Conservation (phyloP, 2,888 invertebrate genomes). For the Apodemia duryi region DNA sequence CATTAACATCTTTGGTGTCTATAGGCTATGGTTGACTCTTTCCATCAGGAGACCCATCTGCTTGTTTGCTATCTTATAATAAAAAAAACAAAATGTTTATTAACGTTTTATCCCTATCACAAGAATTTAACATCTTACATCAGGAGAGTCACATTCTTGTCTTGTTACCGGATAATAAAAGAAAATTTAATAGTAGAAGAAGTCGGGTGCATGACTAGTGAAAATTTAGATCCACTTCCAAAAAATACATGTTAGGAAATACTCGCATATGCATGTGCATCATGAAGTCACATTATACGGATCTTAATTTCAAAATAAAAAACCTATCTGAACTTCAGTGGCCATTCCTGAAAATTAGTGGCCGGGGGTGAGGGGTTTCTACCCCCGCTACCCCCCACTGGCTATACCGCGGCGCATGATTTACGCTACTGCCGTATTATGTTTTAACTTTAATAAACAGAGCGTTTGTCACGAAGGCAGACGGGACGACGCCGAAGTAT, state of each 20-base stretch:
- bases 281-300: constrained; percentile 43
- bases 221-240: constrained; percentile 18
- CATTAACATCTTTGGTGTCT: too few relatives aligned
- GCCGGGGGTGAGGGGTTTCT: constrained; percentile 38
- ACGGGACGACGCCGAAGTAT: constrained; percentile 40
- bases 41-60: too few relatives aligned
- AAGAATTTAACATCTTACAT: too few relatives aligned
- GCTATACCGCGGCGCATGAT: constrained; percentile 69
- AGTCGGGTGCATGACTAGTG: background rate
- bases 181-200: too few relatives aligned
- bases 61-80: too few relatives aligned
- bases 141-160: too few relatives aligned
- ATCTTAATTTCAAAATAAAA: constrained; percentile 38
- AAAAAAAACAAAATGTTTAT: too few relatives aligned
- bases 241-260: constrained; percentile 6
- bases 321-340: constrained; percentile 58
- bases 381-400: constrained; percentile 29
- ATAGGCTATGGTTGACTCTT: too few relatives aligned
- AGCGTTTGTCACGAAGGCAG: constrained; percentile 64
- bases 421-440: constrained; percentile 82
- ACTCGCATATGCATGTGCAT: constrained; percentile 15
- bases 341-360: constrained; percentile 75
- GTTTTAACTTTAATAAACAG: constrained; percentile 82
- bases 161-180: too few relatives aligned
- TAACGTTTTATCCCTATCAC: too few relatives aligned